Evolutionary conservation across 2,113 vertebrate species (phyloP).

Genomic region (Urocolius indicus): DNA sequence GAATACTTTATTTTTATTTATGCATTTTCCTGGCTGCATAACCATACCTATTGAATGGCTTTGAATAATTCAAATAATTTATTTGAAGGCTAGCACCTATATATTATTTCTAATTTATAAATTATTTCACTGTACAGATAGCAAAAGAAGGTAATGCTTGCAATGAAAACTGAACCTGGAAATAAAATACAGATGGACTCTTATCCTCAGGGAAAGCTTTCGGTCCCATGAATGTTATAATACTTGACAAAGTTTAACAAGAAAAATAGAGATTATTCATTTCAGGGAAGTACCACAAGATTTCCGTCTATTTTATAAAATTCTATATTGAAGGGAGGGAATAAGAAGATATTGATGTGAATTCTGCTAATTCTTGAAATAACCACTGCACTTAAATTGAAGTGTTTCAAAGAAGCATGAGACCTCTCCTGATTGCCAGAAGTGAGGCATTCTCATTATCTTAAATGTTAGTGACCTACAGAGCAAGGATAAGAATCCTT

Average conservation of each 20-base stretch:
- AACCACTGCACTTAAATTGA: not conserved
- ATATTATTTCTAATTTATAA: not conserved
- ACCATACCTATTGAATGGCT: not conserved
- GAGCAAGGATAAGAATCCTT: not conserved
- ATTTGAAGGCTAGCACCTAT: conserved; percentile 1
- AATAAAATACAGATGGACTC: not conserved
- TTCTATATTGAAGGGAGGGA: not conserved
- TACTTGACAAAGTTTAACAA: not conserved
- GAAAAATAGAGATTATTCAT: not conserved
- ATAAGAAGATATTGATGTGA: not conserved
- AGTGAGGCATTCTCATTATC: not conserved
- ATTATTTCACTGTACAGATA: not conserved
- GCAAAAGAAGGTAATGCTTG: not conserved
- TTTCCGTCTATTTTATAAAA: not conserved
- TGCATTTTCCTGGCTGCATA: not conserved
- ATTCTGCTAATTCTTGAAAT: not conserved
- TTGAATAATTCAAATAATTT: conserved; percentile 31
- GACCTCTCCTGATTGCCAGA: not conserved
- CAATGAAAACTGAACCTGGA: not conserved
- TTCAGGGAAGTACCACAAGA: not conserved
- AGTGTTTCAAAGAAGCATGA: not conserved
- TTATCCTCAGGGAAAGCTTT: not conserved
- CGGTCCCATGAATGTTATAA: not conserved
- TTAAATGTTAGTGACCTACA: not conserved
- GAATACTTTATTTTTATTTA: conserved; percentile 18